These are phyloP conservation scores for Monodelphis domestica DNA, from an alignment of 2,797 vertebrate species.

Conservation along the genomic window DNA sequence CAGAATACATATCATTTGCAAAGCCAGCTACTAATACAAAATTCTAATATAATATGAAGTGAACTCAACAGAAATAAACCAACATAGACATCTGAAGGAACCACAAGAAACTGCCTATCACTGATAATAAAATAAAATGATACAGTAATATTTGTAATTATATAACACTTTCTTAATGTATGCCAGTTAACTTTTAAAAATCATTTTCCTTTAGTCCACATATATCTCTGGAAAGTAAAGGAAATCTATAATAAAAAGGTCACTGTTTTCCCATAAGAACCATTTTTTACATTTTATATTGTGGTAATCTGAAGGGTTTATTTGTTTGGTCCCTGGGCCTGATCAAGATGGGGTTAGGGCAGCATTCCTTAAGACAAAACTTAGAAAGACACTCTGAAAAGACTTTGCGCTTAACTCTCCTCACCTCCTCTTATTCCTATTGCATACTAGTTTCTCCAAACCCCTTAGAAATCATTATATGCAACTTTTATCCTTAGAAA, in stretches of 20 bases:
- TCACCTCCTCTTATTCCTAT: neutral
- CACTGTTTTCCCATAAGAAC: neutral
- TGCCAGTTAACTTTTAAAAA: neutral
- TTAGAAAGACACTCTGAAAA: neutral
- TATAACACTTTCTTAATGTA: neutral
- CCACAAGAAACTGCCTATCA: neutral
- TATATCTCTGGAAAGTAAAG: neutral
- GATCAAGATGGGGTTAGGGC: neutral
- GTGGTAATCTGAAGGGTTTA: neutral
- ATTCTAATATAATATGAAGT: neutral
- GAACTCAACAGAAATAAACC: neutral
- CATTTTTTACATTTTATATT: neutral
- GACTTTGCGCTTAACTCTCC: neutral
- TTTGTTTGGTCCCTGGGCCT: neutral
- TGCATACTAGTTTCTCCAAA: neutral
- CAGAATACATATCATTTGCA: neutral
- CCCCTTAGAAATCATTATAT: neutral
- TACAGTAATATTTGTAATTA: neutral
- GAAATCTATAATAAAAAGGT: neutral
- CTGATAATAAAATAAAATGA: neutral
- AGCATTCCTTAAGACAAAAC: neutral
- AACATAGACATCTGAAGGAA: neutral
- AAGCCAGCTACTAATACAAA: neutral
- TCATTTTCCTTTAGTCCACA: neutral
- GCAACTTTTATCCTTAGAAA: neutral